phyloP scores from a whole-genome alignment of 2,888 invertebrate genomes.

The Synergus laeviventris region DNA sequence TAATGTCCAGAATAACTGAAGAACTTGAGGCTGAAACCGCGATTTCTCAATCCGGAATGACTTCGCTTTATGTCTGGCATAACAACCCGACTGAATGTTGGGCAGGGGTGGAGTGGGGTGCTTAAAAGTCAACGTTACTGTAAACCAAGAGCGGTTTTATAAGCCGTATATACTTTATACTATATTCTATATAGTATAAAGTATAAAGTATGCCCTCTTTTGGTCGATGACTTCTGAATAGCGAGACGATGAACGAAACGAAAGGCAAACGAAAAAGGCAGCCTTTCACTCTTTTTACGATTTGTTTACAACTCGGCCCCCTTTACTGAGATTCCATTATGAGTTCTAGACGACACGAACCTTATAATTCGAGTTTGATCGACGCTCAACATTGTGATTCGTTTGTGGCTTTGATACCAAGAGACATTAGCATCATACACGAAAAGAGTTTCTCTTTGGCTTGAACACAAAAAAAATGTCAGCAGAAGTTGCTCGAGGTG shows the following conservation, averaged over 20 bases:
- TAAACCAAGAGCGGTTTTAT: slow-evolving; percentile 66
- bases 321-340: slow-evolving; percentile 48
- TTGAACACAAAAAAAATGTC: slow-evolving; percentile 20
- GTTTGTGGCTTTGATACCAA: slow-evolving; percentile 10
- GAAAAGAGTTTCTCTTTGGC: slow-evolving; percentile 3
- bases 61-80: slow-evolving; percentile 53
- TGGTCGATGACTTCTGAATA: slow-evolving; percentile 48
- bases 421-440: slow-evolving; percentile 34
- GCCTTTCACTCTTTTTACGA: slow-evolving; percentile 68
- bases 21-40: slow-evolving; percentile 23
- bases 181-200: slow-evolving; percentile 40
- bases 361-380: slow-evolving; percentile 40
- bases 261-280: slow-evolving; percentile 47
- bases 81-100: slow-evolving; percentile 48
- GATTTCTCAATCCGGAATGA: slow-evolving; percentile 53
- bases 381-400: slow-evolving; percentile 42
- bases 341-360: slow-evolving; percentile 42
- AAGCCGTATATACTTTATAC: slow-evolving; percentile 59
- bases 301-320: slow-evolving; percentile 70
- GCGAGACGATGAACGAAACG: slow-evolving; percentile 49
- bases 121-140: slow-evolving; percentile 63
- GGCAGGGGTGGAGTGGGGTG: slow-evolving; percentile 53
- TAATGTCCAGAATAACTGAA: slow-evolving; percentile 7
- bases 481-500: slow-evolving; percentile 22
- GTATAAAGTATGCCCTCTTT: slow-evolving; percentile 27